Evolutionary conservation across 2,797 vertebrate genomes (phyloP), one percentile per base, ranked within the genome.

Genomic region (Acanthis flammea): DNA sequence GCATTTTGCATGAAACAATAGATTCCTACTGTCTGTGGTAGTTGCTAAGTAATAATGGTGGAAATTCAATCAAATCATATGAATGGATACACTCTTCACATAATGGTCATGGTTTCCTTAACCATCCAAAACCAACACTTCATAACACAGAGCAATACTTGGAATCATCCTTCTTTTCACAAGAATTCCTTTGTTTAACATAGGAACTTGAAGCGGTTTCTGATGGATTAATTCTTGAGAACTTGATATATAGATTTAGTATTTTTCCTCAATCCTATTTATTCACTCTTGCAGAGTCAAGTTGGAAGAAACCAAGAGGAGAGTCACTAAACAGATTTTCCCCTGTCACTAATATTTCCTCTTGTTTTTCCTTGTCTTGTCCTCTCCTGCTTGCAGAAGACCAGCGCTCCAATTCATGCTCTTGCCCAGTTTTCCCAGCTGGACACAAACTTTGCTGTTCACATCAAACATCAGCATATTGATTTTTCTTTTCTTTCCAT

Each of bases 401-500:
- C 12, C 60, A 16, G 2, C 21, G 24, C 19, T 66, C 41, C 51
- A 50, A 19, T 66, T 48, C 67, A 57, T 35, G 4, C 14, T 33
- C 24, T 70, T 88, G 19, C 9, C 17, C 14, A 81, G n/a, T 31
- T 48, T 74, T 85, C 31, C 35, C 42, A 86, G 51, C 44, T 83
- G 21, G 42, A 77, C 17, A 67, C 9, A 45, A 81, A 77, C 23
- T 77, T 92, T 92, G 33, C 22, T 76, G 27, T 50, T 94, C 30
- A 31, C 60, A 80, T 83, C 53, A 94, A 68, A 88, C 44, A 76
- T 28, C 63, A 87, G 41, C 12, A 76, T 80, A 75, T 45, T 55
- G 78, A 90, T 86, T 97, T 94, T 88, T 73, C 68, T 67, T 72
- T 53, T 87, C 44, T 88, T 93, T 72, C 66, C 50, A 33, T 8